Evolutionary conservation across 2,113 vertebrate species (phyloP), one percentile per base, ranked within the genome.

Genomic region (Oncorhynchus masou): DNA sequence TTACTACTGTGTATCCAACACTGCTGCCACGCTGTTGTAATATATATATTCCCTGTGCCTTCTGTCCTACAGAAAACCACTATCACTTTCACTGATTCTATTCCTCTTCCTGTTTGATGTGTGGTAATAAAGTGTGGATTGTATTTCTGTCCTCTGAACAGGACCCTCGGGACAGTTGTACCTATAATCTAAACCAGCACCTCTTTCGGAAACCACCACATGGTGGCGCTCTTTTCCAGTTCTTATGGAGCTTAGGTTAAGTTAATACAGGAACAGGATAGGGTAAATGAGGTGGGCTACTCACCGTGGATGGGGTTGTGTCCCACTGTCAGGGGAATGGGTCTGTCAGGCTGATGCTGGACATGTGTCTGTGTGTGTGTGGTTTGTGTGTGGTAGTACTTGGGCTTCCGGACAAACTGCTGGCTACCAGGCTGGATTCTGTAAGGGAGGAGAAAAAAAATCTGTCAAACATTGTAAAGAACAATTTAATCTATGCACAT

Each of bases 401-500:
- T 98, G 71, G 97, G 96, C 82, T 98, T 97, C 45, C 97, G 86
- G 77, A 95, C 80, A 71, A 97, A 97, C 73, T 96, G 96, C 81
- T 97, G 96, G 60, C 94, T 93, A 83, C 96, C 91, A 69, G 95
- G 90, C 16, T 94, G 91, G 81, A 96, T 89, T 88, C 97, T 99
- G 90, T 71, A 88, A 48, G 85, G 68, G 76, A 66, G n/a, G 71
- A 77, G 3, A 76, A 39, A 84, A 75, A 39, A 39, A 8, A 9
- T 2, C 39, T 39, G 39, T 39, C 22, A 79, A 22, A 60, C 59
- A 22, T n/a, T 51, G 4, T 51, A 51, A 54, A 62, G 59, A n/a
- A 22, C 59, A 62, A 62, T 62, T 22, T 62, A 13, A 62, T 22
- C 59, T 62, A 16, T 19, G 39, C 3, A 12, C 39, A 45, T 45